These are phyloP conservation scores for Pelobates fuscus DNA, from an alignment of 2,113 vertebrate genomes.

Conservation along the genomic window DNA sequence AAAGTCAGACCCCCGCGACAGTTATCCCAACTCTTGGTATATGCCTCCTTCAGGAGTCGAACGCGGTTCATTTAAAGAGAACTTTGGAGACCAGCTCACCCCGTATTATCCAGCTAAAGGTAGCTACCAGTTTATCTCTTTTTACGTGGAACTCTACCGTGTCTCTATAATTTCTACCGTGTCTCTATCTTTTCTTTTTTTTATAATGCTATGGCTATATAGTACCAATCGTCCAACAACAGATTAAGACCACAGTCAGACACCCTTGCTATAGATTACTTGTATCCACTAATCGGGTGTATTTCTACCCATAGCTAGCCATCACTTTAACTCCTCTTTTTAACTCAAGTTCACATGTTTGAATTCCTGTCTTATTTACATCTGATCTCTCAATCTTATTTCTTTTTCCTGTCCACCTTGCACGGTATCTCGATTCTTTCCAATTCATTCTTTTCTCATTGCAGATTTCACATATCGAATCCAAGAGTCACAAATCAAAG, in stretches of 20 bases:
- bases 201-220: too few relatives aligned
- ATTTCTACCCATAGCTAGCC: too few relatives aligned
- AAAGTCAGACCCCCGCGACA: slow-evolving; percentile 65
- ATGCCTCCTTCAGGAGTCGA: slow-evolving; percentile 83
- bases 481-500: slow-evolving; percentile 57
- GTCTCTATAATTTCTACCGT: not conserved
- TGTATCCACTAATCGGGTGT: too few relatives aligned
- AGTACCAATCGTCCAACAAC: too few relatives aligned
- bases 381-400: too few relatives aligned
- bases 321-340: too few relatives aligned
- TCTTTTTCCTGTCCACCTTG: too few relatives aligned
- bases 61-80: slow-evolving; percentile 70
- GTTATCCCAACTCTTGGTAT: slow-evolving; percentile 84
- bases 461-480: slow-evolving; percentile 69
- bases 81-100: slow-evolving; percentile 79
- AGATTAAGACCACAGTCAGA: too few relatives aligned
- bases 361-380: too few relatives aligned
- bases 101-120: slow-evolving; percentile 82
- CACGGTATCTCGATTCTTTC: not conserved
- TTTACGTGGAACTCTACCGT: not conserved
- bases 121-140: slow-evolving; percentile 36
- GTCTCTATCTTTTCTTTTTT: not conserved
- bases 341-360: too few relatives aligned
- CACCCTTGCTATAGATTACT: too few relatives aligned
- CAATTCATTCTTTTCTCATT: slow-evolving; percentile 21